Base-by-base conservation (phyloP, 2,113 vertebrate genomes). In the Hemibagrus wyckioides region DNA sequence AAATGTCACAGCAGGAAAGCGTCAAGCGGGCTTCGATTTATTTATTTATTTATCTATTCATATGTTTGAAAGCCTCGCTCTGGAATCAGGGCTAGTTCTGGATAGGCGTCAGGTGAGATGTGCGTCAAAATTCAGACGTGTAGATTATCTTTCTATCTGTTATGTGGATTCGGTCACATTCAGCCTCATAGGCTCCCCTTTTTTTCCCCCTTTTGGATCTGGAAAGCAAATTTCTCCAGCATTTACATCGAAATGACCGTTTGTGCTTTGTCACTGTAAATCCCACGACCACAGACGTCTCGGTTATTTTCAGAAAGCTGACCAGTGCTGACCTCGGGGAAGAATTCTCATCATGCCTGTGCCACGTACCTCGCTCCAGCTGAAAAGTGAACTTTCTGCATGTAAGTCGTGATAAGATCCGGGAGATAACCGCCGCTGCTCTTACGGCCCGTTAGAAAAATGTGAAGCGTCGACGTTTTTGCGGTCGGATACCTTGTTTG, bases 401-500 rank as follows among this genome's bases (percentile, higher is more conserved):
- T 52, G 86, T 36, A 84, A 54, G 63, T 9, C n/a, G 82, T 39
- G 52, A 80, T 79, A 25, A 80, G 52, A 80, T 85, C 65, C 30
- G 36, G 33, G 23, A 21, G 65, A 67, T 76, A 48, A 41, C 39
- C 25, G 79, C 50, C 4, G 19, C 61, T 30, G 41, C 84, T 48
- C 36, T 85, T 77, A 76, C 44, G 57, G 28, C 81, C 33, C 69
- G 33, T 87, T 79, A 83, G 86, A 73, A 57, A 83, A 87, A 77
- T 65, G 86, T 48, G 50, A 67, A 19, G 50, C 30, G 67, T 48
- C 80, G 61, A 83, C 52, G 75, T 41, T 83, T n/a, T 48, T 69
- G 80, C 50, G 65, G 71, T 81, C 52, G 56, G 56, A 48, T 65
- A 56, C 50, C 73, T 85, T 75, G 56, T 80, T 86, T 88, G 84